Evolutionary conservation across 2,797 vertebrate genomes (phyloP).

Genomic region (Syngnathus rostellatus): DNA sequence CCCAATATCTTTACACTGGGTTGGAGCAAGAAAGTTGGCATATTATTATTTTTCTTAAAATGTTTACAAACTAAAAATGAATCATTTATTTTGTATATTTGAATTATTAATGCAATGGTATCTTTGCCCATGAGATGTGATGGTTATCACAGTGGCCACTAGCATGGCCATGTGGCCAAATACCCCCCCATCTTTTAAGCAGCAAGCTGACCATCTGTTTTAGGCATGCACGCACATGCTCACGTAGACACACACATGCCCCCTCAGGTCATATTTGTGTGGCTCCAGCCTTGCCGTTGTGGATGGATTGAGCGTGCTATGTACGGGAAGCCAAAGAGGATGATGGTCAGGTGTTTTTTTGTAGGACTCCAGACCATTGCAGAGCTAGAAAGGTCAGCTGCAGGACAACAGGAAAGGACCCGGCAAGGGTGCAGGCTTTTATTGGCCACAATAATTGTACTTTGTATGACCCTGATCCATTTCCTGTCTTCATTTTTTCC

Average conservation of each 20-base stretch:
- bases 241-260: slow-evolving; percentile 8
- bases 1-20: no score
- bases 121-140: slow-evolving; percentile 25
- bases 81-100: not conserved
- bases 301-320: not conserved
- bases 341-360: not conserved
- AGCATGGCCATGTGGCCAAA: slow-evolving; percentile 34
- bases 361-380: slow-evolving; percentile 7
- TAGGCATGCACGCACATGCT: slow-evolving; percentile 7
- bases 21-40: no score
- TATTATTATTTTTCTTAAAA: not conserved
- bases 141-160: slow-evolving; percentile 29
- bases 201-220: slow-evolving; percentile 63
- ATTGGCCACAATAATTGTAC: slow-evolving; percentile 29
- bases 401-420: slow-evolving; percentile 44
- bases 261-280: slow-evolving; percentile 1
- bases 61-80: not conserved
- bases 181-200: slow-evolving; percentile 53
- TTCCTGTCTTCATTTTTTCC: slow-evolving; percentile 45
- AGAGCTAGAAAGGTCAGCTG: slow-evolving; percentile 24
- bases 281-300: slow-evolving; percentile 2
- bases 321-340: not conserved
- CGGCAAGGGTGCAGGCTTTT: slow-evolving; percentile 29
- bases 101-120: slow-evolving; percentile 2
- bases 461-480: slow-evolving; percentile 21